Percentiles rank a stretch among this genome's conserved stretches.
phyloP scores from a whole-genome alignment of 2,888 invertebrate genomes.

The Mechanitis mazaeus region DNA sequence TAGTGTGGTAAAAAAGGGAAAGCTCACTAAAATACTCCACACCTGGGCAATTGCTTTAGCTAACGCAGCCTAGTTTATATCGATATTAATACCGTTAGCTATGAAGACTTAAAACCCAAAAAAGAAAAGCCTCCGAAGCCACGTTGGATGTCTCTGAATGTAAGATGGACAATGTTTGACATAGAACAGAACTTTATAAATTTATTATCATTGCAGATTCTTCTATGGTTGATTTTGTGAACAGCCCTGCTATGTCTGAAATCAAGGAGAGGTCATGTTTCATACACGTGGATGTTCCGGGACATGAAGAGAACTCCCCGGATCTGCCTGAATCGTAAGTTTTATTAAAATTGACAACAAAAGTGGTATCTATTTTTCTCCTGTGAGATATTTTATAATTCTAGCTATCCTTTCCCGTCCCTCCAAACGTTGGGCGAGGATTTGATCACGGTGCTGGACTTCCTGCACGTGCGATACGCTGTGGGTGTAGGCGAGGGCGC shows the following conservation, averaged over 20 bases:
- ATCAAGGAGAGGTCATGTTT: constrained; percentile 90
- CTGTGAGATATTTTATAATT: constrained; percentile 5
- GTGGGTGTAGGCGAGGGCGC: constrained; percentile 92
- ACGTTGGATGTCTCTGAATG: no score
- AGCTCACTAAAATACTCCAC: no score
- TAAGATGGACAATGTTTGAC: not conserved
- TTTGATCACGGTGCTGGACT: constrained; percentile 86
- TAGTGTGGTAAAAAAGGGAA: no score
- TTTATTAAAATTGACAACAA: constrained; percentile 14
- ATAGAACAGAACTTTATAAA: not conserved
- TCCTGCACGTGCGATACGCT: constrained; percentile 88
- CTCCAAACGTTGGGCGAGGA: constrained; percentile 90
- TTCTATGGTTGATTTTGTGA: constrained; percentile 88
- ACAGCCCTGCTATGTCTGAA: constrained; percentile 88
- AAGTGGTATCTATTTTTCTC: not conserved
- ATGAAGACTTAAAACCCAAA: no score
- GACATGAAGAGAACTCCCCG: constrained; percentile 89
- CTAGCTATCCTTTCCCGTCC: constrained; percentile 87
- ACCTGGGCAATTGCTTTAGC: no score
- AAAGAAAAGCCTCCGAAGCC: no score
- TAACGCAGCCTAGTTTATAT: no score
- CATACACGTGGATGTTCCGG: constrained; percentile 90
- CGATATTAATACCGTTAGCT: no score
- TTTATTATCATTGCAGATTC: constrained; percentile 75
- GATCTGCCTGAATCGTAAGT: constrained; percentile 85